These are phyloP conservation scores for Pungitius pungitius DNA, from an alignment of 2,113 vertebrate species.

Conservation along the genomic window DNA sequence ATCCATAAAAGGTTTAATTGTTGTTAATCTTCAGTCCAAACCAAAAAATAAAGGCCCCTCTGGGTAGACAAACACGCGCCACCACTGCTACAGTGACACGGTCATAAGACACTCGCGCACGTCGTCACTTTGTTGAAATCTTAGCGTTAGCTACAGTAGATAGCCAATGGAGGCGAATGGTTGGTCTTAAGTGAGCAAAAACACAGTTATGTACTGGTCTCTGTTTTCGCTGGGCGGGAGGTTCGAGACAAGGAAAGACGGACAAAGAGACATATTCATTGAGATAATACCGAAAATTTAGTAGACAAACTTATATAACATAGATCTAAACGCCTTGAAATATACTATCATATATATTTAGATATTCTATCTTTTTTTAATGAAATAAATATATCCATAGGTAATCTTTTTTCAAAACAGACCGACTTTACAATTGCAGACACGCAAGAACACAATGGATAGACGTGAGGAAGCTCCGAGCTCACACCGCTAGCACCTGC, in stretches of 20 bases:
- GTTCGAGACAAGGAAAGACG: slow-evolving; percentile 72
- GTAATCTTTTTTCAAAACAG: slow-evolving; percentile 68
- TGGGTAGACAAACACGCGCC: slow-evolving; percentile 69
- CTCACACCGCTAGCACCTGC: slow-evolving; percentile 44
- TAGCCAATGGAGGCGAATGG: slow-evolving; percentile 74
- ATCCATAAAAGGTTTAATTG: slow-evolving; percentile 65
- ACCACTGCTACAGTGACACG: slow-evolving; percentile 81
- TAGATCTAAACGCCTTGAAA: slow-evolving; percentile 73
- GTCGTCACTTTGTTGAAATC: slow-evolving; percentile 41
- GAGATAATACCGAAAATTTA: slow-evolving; percentile 77
- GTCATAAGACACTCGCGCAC: slow-evolving; percentile 73
- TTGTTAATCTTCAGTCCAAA: slow-evolving; percentile 62
- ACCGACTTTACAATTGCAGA: slow-evolving; percentile 73
- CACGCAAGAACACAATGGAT: slow-evolving; percentile 72
- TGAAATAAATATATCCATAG: slow-evolving; percentile 79
- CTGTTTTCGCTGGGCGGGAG: slow-evolving; percentile 71
- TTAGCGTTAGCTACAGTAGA: slow-evolving; percentile 54
- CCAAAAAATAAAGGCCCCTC: slow-evolving; percentile 73
- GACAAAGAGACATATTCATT: slow-evolving; percentile 74
- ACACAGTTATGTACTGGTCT: slow-evolving; percentile 83
- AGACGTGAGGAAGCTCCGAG: slow-evolving; percentile 50
- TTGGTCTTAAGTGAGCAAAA: slow-evolving; percentile 73
- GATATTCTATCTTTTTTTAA: slow-evolving; percentile 59
- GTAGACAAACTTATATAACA: slow-evolving; percentile 79
- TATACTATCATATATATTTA: slow-evolving; percentile 78